Evolutionary conservation across 2,797 vertebrate species (phyloP).

Genomic region (Ctenopoma kingsleyae): DNA sequence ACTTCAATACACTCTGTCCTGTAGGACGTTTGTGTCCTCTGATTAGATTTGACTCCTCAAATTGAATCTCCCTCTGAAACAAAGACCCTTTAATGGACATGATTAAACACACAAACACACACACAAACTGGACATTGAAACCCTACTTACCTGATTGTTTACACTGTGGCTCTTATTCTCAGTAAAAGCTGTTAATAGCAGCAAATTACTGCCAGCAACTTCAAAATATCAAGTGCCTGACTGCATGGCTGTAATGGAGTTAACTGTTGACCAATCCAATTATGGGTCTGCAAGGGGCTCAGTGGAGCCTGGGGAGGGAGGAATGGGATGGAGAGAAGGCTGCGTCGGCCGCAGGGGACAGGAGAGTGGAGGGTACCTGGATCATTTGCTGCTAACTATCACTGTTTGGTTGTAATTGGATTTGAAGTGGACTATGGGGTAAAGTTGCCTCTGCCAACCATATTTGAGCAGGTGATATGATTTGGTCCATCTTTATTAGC

Average conservation of each 20-base stretch:
- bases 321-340: conserved; percentile 60
- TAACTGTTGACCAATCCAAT: conserved; percentile 91
- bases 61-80: conserved; percentile 79
- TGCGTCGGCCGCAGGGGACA: conserved; percentile 57
- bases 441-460: conserved; percentile 67
- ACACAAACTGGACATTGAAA: conserved; percentile 51
- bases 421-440: conserved; percentile 69
- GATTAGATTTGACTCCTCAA: conserved; percentile 81
- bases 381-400: conserved; percentile 76
- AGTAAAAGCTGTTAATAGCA: conserved; percentile 90
- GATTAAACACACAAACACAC: conserved; percentile 54
- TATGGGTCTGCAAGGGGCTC: conserved; percentile 77
- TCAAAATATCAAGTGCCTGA: conserved; percentile 90
- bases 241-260: conserved; percentile 90
- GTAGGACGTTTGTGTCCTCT: conserved; percentile 68
- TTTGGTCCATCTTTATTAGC: conserved; percentile 73
- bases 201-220: conserved; percentile 90
- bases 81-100: conserved; percentile 74
- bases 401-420: conserved; percentile 77
- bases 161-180: conserved; percentile 87
- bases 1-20: conserved; percentile 62
- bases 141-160: conserved; percentile 74
- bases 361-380: conserved; percentile 73
- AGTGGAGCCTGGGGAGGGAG: conserved; percentile 53
- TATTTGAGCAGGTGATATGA: conserved; percentile 66